Evolutionary conservation across 64 coral and sea anemone species (phyloP), one percentile per base, ranked within the genome.

Genomic region (Cladopsammia gracilis): DNA sequence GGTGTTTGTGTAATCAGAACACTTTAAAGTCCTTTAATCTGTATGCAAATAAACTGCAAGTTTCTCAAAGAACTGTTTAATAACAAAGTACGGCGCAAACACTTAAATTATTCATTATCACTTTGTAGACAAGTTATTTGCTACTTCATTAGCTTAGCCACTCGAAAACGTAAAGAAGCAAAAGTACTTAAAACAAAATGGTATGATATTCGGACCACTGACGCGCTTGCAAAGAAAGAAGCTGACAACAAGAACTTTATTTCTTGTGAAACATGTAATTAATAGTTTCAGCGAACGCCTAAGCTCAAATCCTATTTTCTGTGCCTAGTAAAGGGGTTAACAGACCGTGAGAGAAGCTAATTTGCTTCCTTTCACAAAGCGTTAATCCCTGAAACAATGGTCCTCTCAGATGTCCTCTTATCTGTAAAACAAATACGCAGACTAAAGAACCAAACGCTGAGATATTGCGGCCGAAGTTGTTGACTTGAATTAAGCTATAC

Each of bases 341-440:
- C 25, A 83, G 59, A 83, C 58, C 58, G 59, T 83, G 10, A 42
- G 25, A 14, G 9, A 18, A 64, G 18, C 42, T 64, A 23, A 47
- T 83, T 83, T 47, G 22, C 57, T 64, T 42, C 58, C 44, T 83
- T 83, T 64, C 14, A 23, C 3, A 62, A 83, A 61, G 59, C 58
- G 58, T 45, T 64, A 83, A 83, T 46, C 34, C 79, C 2, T 44
- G 3, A n/a, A 47, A 83, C 79, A 83, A 66, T 83, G 34, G 6
- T 6, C 42, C 43, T 48, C 43, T 48, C 59, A 65, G 25, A 59
- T 59, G 77, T 59, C 34, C 42, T 34, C 34, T 20, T 64, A 64
- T 82, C 78, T 47, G 78, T 59, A 46, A 82, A 82, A 82, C 58
- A 82, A 82, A 82, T 65, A 82, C 58, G 64, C 4, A 47, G 42